Evolutionary conservation across 2,797 vertebrate genomes (phyloP).

Genomic region (Huso huso): DNA sequence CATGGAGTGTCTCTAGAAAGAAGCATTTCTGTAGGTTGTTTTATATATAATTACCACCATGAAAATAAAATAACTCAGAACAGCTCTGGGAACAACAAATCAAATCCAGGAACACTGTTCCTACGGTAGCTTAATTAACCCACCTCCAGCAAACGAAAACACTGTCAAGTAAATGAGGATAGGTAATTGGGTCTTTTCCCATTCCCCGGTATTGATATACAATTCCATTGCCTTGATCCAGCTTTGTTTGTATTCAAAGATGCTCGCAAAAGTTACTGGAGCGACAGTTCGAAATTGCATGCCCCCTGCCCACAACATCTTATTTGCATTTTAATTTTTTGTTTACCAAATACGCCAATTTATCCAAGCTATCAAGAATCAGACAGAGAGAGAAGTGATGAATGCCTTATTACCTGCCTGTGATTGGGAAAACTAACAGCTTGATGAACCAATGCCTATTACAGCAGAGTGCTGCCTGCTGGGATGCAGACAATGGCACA

Average conservation of each 20-base stretch:
- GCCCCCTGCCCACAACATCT: slow-evolving; percentile 55
- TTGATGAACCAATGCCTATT: slow-evolving; percentile 13
- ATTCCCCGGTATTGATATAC: slow-evolving; percentile 33
- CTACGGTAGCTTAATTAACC: no score
- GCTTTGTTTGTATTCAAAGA: slow-evolving; percentile 11
- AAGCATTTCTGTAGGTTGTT: no score
- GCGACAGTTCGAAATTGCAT: slow-evolving; percentile 62
- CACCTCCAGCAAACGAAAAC: no score
- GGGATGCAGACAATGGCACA: slow-evolving; percentile 15
- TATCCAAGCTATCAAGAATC: slow-evolving; percentile 43
- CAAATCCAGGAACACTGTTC: no score
- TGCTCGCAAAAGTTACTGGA: slow-evolving; percentile 36
- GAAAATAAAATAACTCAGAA: no score
- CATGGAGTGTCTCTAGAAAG: no score
- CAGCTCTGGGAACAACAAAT: no score
- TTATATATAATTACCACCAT: no score
- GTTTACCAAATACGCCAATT: slow-evolving; percentile 63
- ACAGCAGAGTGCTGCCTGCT: slow-evolving; percentile 19
- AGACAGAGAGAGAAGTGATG: slow-evolving; percentile 36
- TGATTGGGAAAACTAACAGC: slow-evolving; percentile 32
- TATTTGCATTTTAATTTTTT: slow-evolving; percentile 75
- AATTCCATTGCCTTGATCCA: slow-evolving; percentile 40
- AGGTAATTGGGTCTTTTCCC: no score
- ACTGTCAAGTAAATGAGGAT: no score
- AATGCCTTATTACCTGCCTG: slow-evolving; percentile 33